phyloP scores from a whole-genome alignment of 1,140 invertebrate genomes.

The Heliconius congener region DNA sequence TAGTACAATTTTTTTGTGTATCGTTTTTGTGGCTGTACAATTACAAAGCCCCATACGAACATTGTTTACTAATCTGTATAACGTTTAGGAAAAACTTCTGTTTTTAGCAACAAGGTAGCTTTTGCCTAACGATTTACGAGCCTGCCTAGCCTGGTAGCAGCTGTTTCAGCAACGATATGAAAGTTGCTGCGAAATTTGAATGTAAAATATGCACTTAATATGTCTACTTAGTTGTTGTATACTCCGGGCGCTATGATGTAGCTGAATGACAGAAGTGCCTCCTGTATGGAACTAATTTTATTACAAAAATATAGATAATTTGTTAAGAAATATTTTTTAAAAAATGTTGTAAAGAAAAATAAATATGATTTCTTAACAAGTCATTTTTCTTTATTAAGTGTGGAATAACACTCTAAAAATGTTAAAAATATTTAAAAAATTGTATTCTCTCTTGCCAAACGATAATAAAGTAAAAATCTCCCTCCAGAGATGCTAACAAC shows the following conservation, averaged over 20 bases:
- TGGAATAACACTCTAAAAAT: no score
- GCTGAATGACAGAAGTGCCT: not conserved
- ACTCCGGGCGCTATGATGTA: not conserved
- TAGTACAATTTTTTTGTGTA: no score
- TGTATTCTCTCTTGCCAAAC: no score
- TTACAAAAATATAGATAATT: no score
- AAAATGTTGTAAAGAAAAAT: no score
- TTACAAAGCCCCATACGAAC: not conserved
- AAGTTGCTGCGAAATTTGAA: conserved; percentile 45
- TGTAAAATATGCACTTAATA: conserved; percentile 49
- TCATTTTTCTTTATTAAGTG: no score
- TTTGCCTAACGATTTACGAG: conserved; percentile 24
- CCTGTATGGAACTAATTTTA: not conserved
- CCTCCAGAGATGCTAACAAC: no score
- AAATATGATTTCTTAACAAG: no score
- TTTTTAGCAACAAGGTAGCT: conserved; percentile 3
- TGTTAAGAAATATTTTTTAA: no score
- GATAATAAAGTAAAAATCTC: no score
- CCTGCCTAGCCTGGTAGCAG: conserved; percentile 32
- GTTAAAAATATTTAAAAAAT: no score
- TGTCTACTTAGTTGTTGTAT: not conserved
- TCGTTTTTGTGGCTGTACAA: not conserved
- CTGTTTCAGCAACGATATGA: conserved; percentile 52
- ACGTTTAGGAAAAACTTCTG: not conserved
- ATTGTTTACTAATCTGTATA: conserved; percentile 4